A percentile compares a stretch with the other conserved stretches of the same genome.
These are phyloP conservation scores for Thymelicus sylvestris DNA, from an alignment of 2,888 invertebrate species.

Conservation along the genomic window DNA sequence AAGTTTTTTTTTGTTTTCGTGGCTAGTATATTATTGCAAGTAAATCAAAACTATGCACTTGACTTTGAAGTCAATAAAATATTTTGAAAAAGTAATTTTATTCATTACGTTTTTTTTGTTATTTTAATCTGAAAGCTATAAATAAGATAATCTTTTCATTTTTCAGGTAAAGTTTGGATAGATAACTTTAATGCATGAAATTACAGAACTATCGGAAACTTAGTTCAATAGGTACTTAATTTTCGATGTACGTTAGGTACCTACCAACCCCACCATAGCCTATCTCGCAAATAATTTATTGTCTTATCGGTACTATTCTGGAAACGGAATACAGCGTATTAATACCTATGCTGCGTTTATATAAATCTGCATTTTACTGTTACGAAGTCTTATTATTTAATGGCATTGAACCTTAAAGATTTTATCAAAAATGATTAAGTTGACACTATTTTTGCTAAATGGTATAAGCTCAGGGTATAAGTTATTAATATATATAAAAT, in stretches of 20 bases:
- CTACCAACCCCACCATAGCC: slow-evolving; percentile 4
- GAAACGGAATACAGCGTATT: not conserved
- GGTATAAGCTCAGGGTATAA: not conserved
- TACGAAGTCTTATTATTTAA: not conserved
- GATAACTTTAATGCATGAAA: too few species aligned
- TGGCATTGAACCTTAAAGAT: not conserved
- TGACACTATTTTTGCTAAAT: not conserved
- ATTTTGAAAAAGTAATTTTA: too few species aligned
- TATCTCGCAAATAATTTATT: not conserved
- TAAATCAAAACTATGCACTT: too few species aligned
- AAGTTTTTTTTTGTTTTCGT: too few species aligned
- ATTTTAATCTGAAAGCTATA: too few species aligned
- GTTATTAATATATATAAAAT: not conserved
- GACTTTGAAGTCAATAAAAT: too few species aligned
- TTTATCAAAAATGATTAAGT: slow-evolving; percentile 7
- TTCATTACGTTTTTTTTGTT: too few species aligned
- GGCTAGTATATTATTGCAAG: too few species aligned
- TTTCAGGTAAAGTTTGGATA: too few species aligned
- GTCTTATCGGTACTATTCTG: not conserved
- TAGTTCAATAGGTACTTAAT: not conserved
- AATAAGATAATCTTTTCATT: too few species aligned
- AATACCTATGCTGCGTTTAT: not conserved
- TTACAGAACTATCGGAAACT: too few species aligned
- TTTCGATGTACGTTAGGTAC: not conserved
- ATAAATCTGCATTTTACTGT: not conserved